Evolutionary conservation across 2,113 vertebrate species (phyloP), one percentile per base, ranked within the genome.

Genomic region (Brienomyrus longianalis): DNA sequence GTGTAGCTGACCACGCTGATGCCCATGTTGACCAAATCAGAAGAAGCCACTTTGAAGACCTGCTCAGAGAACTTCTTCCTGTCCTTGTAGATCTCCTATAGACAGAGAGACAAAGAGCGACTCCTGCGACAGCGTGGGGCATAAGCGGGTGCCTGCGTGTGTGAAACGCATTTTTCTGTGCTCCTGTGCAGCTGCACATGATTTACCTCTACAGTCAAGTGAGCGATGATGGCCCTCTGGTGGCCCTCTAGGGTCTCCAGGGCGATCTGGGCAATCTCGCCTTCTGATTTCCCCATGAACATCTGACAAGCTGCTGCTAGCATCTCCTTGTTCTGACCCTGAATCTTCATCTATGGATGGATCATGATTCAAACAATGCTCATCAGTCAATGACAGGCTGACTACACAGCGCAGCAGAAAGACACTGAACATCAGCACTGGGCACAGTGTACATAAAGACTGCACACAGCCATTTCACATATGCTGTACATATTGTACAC

Each of bases 311-410:
- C 98, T 0, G 97, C 98, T 0, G 98, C 97, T 91, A 99, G 86
- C 98, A 99, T 99, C 95, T 98, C 97, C 91, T 99, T 98, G 91
- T 98, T 99, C 93, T 98, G 97, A 1, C 98, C 98, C 93, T 98
- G 98, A 92, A 98, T 99, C 95, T 98, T 99, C 94, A 98, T 97
- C 98, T 99, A 93, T 2, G 56, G 21, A 27, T 19, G 45, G 74
- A 52, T n/a, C 3, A 59, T 59, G 1, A 17, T 21, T 48, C 35
- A 31, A 13, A 47, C 89, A 31, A 56, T n/a, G 74, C 66, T 4
- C 47, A 17, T 39, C 48, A 77, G 17, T 27, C 2, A 77, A 17
- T 39, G 23, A 17, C 59, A 62, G 56, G 39, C 87, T 43, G 6
- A 88, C 54, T 59, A 47, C 87, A 50, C 59, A 88, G 52, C 62